Conservation (phyloP, 2,113 vertebrate species). For the Proteles cristata region DNA sequence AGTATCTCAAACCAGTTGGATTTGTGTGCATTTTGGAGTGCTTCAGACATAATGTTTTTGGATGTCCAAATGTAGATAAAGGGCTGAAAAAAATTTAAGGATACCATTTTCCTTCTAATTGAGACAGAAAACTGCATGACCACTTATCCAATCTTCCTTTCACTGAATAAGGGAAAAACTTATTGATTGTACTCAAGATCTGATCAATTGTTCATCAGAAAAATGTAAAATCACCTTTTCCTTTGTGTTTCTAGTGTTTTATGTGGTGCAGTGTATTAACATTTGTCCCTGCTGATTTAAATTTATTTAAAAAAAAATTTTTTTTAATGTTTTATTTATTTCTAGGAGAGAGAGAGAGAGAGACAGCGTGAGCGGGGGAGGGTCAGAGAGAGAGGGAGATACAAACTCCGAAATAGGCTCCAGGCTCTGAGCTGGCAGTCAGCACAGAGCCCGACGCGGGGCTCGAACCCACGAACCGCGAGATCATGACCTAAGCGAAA, state of each 20-base stretch:
- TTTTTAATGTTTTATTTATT: no score
- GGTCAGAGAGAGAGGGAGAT: no score
- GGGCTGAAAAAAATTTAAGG: constrained; percentile 23
- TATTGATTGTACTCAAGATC: not conserved
- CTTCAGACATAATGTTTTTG: not conserved
- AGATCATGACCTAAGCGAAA: no score
- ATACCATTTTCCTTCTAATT: constrained; percentile 16
- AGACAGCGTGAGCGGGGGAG: no score
- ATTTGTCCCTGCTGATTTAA: not conserved
- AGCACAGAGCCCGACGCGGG: no score
- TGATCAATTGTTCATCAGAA: not conserved
- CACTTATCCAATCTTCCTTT: not conserved
- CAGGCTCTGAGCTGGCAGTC: no score
- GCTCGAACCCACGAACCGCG: no score
- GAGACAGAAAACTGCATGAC: not conserved
- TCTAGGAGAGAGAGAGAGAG: no score
- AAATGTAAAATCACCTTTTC: not conserved
- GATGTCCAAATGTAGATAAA: not conserved
- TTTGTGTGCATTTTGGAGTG: not conserved
- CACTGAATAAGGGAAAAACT: not conserved
- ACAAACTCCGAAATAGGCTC: no score
- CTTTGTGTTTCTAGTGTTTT: not conserved
- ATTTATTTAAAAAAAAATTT: constrained; percentile 43
- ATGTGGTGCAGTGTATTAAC: not conserved
- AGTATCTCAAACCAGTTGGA: not conserved